A percentile compares a stretch with the other conserved stretches of the same genome.
Evolutionary conservation across 2,888 invertebrate species (phyloP).

Genomic region (Drosophila affinis): DNA sequence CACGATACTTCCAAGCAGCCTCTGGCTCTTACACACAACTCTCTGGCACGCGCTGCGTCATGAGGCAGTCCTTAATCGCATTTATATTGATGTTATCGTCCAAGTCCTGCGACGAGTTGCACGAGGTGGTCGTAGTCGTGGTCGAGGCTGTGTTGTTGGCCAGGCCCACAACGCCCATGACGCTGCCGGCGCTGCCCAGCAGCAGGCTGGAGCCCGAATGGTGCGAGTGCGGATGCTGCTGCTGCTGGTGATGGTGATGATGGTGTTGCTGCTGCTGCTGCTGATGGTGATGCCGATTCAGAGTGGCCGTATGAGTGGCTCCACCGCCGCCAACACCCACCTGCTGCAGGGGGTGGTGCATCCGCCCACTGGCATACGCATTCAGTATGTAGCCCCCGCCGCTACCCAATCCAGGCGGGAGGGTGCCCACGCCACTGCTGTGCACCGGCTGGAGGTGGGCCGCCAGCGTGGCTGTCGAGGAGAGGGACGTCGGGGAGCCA

Average conservation of each 20-base stretch:
- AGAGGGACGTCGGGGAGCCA: constrained; percentile 81
- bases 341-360: constrained; percentile 69
- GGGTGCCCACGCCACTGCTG: constrained; percentile 73
- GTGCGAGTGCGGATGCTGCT: constrained; percentile 54
- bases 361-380: constrained; percentile 60
- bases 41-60: constrained; percentile 94
- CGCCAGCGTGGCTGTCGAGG: constrained; percentile 78
- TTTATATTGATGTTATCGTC: constrained; percentile 89
- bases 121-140: constrained; percentile 78
- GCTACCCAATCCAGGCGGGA: constrained; percentile 80
- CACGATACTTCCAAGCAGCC: neutral
- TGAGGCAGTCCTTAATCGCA: constrained; percentile 93
- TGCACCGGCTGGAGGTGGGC: constrained; percentile 62
- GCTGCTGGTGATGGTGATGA: constrained; percentile 64
- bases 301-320: constrained; percentile 59
- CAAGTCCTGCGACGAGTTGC: constrained; percentile 82
- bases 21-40: constrained; percentile 89
- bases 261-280: constrained; percentile 47
- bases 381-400: constrained; percentile 80
- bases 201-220: constrained; percentile 74
- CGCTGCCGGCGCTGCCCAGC: constrained; percentile 72
- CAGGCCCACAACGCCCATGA: constrained; percentile 60
- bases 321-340: constrained; percentile 39
- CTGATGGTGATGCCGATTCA: constrained; percentile 71
- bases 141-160: constrained; percentile 46